Percentiles rank a stretch among this genome's conserved stretches.
These are phyloP conservation scores for Lysandra coridon DNA, from an alignment of 2,888 invertebrate genomes.

Conservation along the genomic window DNA sequence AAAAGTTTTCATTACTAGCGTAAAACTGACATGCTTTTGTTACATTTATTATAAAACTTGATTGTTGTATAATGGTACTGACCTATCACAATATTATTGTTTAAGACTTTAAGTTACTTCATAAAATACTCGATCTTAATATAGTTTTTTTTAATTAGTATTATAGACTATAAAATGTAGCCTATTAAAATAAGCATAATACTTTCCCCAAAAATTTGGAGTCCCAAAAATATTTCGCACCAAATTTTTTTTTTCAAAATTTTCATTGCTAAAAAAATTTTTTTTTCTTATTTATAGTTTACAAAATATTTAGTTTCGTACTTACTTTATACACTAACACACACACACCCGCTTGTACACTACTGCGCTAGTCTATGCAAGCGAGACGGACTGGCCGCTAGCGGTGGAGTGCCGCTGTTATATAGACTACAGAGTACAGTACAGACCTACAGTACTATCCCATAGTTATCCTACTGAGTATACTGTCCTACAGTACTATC, in stretches of 20 bases:
- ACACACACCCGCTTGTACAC: slow-evolving; percentile 18
- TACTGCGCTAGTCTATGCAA: slow-evolving; percentile 28
- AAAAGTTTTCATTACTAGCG: too few species aligned
- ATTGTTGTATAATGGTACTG: too few species aligned
- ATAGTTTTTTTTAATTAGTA: too few species aligned
- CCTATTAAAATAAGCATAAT: background rate
- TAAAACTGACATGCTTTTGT: too few species aligned
- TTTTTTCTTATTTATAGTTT: too few species aligned
- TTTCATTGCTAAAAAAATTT: background rate
- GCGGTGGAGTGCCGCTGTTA: background rate
- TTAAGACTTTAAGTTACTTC: too few species aligned
- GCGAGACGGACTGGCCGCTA: background rate
- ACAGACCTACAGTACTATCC: background rate
- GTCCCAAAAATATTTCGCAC: background rate
- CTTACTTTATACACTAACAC: background rate
- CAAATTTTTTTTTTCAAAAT: background rate
- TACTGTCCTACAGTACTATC: too few species aligned
- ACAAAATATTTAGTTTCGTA: background rate
- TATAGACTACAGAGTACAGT: background rate
- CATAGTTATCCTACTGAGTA: too few species aligned
- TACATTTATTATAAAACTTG: too few species aligned
- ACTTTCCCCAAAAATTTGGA: background rate
- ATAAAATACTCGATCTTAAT: too few species aligned
- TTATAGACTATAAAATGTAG: background rate
- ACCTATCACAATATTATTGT: too few species aligned